Conservation (phyloP, 2,797 vertebrate genomes). For the Gymnopithys bicolor region DNA sequence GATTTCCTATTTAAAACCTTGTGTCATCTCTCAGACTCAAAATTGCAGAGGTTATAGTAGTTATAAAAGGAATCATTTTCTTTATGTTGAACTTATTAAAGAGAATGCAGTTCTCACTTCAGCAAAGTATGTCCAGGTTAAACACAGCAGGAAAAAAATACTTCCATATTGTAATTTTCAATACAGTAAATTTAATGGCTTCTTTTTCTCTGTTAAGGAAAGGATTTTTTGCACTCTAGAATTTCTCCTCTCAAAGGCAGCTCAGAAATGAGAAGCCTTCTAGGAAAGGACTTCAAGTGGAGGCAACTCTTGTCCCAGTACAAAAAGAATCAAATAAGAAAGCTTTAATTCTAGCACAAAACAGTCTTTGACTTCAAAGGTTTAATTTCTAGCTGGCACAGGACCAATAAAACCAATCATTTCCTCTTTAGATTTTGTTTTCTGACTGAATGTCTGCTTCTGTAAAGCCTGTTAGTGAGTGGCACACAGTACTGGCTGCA, state of each 20-base stretch:
- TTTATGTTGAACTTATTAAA: not conserved
- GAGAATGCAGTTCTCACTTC: not conserved
- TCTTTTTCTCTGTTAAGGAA: not conserved
- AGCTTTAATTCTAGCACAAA: slow-evolving; percentile 20
- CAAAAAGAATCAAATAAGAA: not conserved
- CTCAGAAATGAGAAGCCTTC: not conserved
- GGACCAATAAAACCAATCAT: not conserved
- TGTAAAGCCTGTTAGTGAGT: not conserved
- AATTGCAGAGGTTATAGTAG: not conserved
- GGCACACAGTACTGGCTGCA: not conserved
- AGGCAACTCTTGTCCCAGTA: not conserved
- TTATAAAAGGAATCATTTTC: not conserved
- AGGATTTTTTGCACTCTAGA: not conserved
- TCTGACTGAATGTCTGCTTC: slow-evolving; percentile 34
- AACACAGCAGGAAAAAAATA: not conserved
- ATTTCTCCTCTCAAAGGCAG: not conserved
- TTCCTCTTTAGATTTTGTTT: slow-evolving; percentile 44
- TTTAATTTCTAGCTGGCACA: slow-evolving; percentile 36
- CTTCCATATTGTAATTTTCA: not conserved
- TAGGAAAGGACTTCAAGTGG: not conserved
- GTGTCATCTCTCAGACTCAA: not conserved
- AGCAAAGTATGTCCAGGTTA: not conserved
- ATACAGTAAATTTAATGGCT: not conserved
- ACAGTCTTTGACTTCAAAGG: slow-evolving; percentile 25
- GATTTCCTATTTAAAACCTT: not conserved